A percentile compares a stretch with the other conserved stretches of the same genome.
Conservation (phyloP, 2,888 invertebrate genomes). For the Clitarchus hookeri region DNA sequence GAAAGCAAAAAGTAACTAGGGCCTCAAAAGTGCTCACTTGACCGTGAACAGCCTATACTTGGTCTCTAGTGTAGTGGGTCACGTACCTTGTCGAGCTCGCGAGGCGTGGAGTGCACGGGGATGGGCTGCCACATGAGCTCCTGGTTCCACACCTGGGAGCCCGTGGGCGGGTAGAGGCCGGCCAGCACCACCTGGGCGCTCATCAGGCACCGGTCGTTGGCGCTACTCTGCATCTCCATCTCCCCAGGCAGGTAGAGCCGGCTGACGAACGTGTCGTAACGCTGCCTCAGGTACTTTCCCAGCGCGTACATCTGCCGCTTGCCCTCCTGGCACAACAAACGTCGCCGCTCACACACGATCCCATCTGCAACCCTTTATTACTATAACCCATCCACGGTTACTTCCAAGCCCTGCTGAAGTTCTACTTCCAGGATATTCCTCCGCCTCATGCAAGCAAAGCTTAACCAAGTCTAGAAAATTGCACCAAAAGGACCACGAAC, state of each 20-base stretch:
- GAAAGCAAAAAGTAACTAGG: too few relatives aligned
- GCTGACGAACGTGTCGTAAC: constrained; percentile 69
- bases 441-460: too few relatives aligned
- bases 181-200: constrained; percentile 82
- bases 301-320: constrained; percentile 74
- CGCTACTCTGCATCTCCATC: constrained; percentile 71
- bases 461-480: too few relatives aligned
- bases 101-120: constrained; percentile 78
- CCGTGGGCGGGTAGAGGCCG: constrained; percentile 72
- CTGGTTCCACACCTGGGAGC: constrained; percentile 67
- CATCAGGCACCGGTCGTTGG: constrained; percentile 82
- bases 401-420: too few relatives aligned
- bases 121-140: constrained; percentile 81
- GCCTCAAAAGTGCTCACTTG: too few relatives aligned
- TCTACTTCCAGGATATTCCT: too few relatives aligned
- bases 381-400: too few relatives aligned
- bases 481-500: too few relatives aligned
- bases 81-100: constrained; percentile 69
- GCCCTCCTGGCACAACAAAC: constrained; percentile 63
- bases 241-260: constrained; percentile 66
- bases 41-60: too few relatives aligned
- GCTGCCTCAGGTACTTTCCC: constrained; percentile 70
- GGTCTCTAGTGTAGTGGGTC: neutral
- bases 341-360: too few relatives aligned
- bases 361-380: too few relatives aligned